Evolutionary conservation across 1,140 invertebrate species (phyloP).

Genomic region (Drosophila repleta): DNA sequence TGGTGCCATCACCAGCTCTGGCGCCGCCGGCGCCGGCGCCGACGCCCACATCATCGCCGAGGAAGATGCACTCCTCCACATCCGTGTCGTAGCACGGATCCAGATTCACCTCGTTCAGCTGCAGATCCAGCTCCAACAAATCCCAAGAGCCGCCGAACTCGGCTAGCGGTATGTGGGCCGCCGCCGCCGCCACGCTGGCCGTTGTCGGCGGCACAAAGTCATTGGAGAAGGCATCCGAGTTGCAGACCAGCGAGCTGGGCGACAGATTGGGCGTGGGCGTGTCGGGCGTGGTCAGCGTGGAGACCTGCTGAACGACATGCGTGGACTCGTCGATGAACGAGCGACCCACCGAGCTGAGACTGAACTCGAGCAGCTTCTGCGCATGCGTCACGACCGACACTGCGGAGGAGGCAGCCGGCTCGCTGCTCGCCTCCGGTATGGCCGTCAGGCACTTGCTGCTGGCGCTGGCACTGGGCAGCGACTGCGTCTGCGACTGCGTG

Average conservation of each 20-base stretch:
- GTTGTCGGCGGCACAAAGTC: conserved; percentile 70
- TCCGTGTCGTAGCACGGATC: conserved; percentile 84
- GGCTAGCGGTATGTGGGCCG: conserved; percentile 64
- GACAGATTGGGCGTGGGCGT: conserved; percentile 86
- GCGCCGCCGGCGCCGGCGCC: conserved; percentile 16
- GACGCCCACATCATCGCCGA: conserved; percentile 79
- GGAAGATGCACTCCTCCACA: conserved; percentile 86
- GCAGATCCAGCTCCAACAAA: conserved; percentile 79
- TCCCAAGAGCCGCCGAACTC: conserved; percentile 83
- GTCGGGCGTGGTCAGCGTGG: conserved; percentile 85
- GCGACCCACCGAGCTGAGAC: conserved; percentile 79
- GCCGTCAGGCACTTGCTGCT: conserved; percentile 78
- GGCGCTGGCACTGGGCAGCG: conserved; percentile 48
- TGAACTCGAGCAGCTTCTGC: conserved; percentile 75
- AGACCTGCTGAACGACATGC: conserved; percentile 55
- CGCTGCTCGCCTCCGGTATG: conserved; percentile 70
- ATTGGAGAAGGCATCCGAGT: conserved; percentile 82
- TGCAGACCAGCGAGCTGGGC: conserved; percentile 84
- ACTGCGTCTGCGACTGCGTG: conserved; percentile 51
- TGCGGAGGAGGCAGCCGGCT: conserved; percentile 16
- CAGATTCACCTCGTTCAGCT: conserved; percentile 81
- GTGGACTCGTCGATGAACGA: conserved; percentile 79
- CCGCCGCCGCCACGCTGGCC: not conserved
- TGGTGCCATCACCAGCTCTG: conserved; percentile 13
- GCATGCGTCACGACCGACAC: conserved; percentile 29